Evolutionary conservation across 1,140 invertebrate genomes (phyloP).

Genomic region (Drosophila albomicans): DNA sequence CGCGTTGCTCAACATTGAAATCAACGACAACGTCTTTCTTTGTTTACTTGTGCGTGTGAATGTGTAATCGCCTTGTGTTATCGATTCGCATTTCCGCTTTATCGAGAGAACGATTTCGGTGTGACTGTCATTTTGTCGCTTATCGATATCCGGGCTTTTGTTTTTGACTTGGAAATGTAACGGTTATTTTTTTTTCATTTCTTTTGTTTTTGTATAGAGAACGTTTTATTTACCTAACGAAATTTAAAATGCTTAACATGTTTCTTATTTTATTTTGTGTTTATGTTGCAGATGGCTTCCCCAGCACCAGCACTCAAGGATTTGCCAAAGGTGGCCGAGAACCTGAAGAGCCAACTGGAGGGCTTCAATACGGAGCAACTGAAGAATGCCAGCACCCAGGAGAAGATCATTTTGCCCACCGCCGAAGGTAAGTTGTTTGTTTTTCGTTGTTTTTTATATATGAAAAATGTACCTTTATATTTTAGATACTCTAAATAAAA

Average conservation of each 20-base stretch:
- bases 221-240: too few species aligned
- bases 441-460: neutral
- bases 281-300: constrained; percentile 69
- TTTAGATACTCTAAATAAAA: too few species aligned
- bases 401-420: constrained; percentile 94
- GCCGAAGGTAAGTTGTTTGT: constrained; percentile 89
- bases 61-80: constrained; percentile 25
- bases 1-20: constrained; percentile 46
- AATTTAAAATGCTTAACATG: too few species aligned
- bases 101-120: constrained; percentile 18
- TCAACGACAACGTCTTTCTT: constrained; percentile 1
- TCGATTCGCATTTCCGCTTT: constrained; percentile 45
- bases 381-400: constrained; percentile 93
- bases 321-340: constrained; percentile 94
- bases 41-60: neutral
- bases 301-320: constrained; percentile 91
- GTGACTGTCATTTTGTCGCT: neutral
- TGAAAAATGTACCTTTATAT: too few species aligned
- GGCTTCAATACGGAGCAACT: constrained; percentile 93
- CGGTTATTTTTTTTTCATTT: neutral
- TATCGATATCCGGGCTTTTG: constrained; percentile 41
- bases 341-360: constrained; percentile 95
- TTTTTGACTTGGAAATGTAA: constrained; percentile 14
- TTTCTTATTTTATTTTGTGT: neutral
- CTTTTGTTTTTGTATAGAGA: too few species aligned